Base-by-base conservation (phyloP, 2,888 invertebrate genomes). In the Lamellibrachia columna region DNA sequence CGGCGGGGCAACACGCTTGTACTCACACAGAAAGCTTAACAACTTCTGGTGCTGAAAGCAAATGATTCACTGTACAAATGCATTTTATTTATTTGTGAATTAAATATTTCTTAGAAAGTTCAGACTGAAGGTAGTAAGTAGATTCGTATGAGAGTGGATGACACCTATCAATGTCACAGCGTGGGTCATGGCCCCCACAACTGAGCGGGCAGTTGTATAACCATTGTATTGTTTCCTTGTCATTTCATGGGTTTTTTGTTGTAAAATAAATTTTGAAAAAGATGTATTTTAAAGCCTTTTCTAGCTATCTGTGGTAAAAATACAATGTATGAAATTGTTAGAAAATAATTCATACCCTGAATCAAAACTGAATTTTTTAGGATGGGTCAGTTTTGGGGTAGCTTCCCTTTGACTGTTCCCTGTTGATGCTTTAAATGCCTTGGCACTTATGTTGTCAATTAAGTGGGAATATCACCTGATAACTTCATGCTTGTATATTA, bases 1-100 rank as follows among this genome's bases (percentile, higher is more conserved):
- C 0, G 95, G 95, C 22, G 94, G 93, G 9, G 94, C 93, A 53
- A 93, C 94, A 52, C 96, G 94, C 7, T 94, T 95, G 93, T 95
- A 95, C 9, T 94, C 93, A 55, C 94, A 94, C 93, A 96, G 93
- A 92, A 95, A 95, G 8, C 94, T 94, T 92, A 96, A 93, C 58
- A 96, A 91, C 92, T 95, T 94, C 53, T 95, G 91, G 91, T 94
- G 94, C 96, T 96, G 94, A 9, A 94, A 94, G 53, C 75, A 75
- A 22, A 75, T 15, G 22, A 75, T n/a, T 75, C 4, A 40, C n/a
- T 75, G 75, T 75, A 75, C 6, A 75, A 75, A 75, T 6, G 4
- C 15, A 22, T 75, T 9, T 55, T 3, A 55, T 55, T 9, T 75
- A 15, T 75, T 75, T 75, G 6, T 75, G 40, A 11, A 22, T 75